phyloP scores from a whole-genome alignment of 2,113 vertebrate genomes.

The Calonectris borealis region DNA sequence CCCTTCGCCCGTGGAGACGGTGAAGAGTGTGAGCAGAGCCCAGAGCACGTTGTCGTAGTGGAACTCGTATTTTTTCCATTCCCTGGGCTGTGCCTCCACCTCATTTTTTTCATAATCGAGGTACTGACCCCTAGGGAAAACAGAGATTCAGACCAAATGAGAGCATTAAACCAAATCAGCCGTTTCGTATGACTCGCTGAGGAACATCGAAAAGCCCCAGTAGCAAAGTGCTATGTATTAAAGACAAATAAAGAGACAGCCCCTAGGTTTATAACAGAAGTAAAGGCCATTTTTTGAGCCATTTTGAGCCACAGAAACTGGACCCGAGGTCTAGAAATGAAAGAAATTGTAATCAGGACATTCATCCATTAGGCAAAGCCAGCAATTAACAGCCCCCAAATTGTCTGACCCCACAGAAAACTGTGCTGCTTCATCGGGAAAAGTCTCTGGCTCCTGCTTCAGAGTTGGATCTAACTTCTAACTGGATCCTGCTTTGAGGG shows the following conservation, averaged over 20 bases:
- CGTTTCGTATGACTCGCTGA: not conserved
- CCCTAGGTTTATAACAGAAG: not conserved
- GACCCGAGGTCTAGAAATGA: not conserved
- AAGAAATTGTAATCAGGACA: not conserved
- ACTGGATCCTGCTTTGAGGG: not conserved
- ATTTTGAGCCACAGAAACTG: not conserved
- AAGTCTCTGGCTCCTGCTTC: not conserved
- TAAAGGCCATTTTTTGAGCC: not conserved
- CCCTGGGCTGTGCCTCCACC: conserved; percentile 86
- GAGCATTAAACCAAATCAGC: not conserved
- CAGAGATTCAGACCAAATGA: not conserved
- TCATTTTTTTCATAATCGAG: conserved; percentile 88
- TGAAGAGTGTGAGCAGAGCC: conserved; percentile 95
- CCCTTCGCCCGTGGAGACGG: conserved; percentile 94
- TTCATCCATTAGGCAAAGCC: not conserved
- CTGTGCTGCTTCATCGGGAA: not conserved
- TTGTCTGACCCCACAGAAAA: not conserved
- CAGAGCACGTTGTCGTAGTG: conserved; percentile 98
- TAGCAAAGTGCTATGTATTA: not conserved
- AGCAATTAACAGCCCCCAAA: not conserved
- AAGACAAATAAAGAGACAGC: not conserved
- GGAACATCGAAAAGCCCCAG: not conserved
- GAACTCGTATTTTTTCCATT: conserved; percentile 95
- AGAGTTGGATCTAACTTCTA: not conserved
- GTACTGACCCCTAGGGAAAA: conserved; percentile 86